These are phyloP conservation scores for Meloidogyne exigua DNA, from an alignment of 1,140 invertebrate genomes.

Conservation along the genomic window DNA sequence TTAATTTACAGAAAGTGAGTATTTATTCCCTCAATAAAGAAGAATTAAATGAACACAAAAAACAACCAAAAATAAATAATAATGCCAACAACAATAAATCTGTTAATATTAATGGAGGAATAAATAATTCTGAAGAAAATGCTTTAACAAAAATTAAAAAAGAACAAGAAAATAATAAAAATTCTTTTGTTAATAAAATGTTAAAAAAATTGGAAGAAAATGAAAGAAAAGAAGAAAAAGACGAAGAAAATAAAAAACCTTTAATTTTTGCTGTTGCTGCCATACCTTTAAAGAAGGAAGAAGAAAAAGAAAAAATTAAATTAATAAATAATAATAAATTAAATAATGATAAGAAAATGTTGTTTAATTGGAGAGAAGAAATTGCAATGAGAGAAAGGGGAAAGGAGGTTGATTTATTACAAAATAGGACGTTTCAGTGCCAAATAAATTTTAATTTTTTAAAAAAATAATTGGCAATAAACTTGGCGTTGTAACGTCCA, in stretches of 20 bases:
- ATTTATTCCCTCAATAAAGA: too few relatives aligned
- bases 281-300: not conserved
- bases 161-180: too few relatives aligned
- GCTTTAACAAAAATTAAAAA: not conserved
- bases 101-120: too few relatives aligned
- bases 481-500: too few relatives aligned
- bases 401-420: not conserved
- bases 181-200: slow-evolving; percentile 23
- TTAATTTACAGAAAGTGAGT: too few relatives aligned
- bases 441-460: too few relatives aligned
- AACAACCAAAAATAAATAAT: too few relatives aligned
- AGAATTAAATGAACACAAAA: too few relatives aligned
- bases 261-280: slow-evolving; percentile 6
- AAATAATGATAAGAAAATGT: not conserved
- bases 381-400: not conserved
- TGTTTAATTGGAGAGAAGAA: not conserved
- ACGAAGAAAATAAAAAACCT: not conserved
- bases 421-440: too few relatives aligned
- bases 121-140: not conserved
- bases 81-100: too few relatives aligned
- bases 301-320: not conserved
- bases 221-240: not conserved
- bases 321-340: not conserved
- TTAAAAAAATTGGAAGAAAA: slow-evolving; percentile 31
- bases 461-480: too few relatives aligned